phyloP scores from a whole-genome alignment of 2,888 invertebrate genomes.

The Hydriomena furcata region DNA sequence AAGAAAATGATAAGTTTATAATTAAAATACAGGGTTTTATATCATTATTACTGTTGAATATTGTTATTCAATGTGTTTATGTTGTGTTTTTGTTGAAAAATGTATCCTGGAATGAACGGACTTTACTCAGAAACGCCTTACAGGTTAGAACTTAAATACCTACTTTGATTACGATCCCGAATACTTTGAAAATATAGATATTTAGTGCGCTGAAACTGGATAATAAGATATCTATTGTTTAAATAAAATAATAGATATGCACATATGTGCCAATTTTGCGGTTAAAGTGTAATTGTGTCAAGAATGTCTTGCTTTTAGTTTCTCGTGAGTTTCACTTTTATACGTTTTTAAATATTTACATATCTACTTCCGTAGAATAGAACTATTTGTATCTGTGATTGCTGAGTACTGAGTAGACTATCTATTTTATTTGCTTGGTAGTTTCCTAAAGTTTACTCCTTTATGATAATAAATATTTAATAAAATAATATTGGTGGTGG shows the following conservation, averaged over 20 bases:
- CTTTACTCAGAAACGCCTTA: constrained; percentile 69
- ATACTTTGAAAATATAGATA: constrained; percentile 9
- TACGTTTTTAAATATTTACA: no score
- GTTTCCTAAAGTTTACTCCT: no score
- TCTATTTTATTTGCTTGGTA: no score
- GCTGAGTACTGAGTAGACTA: no score
- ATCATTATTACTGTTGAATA: constrained; percentile 40
- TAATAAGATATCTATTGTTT: background rate
- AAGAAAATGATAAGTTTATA: constrained; percentile 50
- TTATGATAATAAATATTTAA: no score
- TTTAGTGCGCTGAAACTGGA: constrained; percentile 1
- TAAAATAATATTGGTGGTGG: no score
- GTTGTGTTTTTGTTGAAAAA: constrained; percentile 46
- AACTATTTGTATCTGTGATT: no score
- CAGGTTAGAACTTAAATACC: constrained; percentile 72
- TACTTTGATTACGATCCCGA: constrained; percentile 22
- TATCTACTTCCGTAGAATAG: no score
- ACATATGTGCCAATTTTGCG: background rate
- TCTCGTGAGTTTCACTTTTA: constrained; percentile 31
- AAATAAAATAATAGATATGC: no score
- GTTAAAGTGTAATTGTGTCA: constrained; percentile 25
- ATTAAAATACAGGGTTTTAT: constrained; percentile 39
- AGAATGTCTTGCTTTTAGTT: constrained; percentile 22
- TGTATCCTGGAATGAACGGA: constrained; percentile 73
- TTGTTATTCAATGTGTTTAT: constrained; percentile 40